Evolutionary conservation across 2,888 invertebrate species (phyloP), one percentile per base, ranked within the genome.

Genomic region (Pherbina coryleti): DNA sequence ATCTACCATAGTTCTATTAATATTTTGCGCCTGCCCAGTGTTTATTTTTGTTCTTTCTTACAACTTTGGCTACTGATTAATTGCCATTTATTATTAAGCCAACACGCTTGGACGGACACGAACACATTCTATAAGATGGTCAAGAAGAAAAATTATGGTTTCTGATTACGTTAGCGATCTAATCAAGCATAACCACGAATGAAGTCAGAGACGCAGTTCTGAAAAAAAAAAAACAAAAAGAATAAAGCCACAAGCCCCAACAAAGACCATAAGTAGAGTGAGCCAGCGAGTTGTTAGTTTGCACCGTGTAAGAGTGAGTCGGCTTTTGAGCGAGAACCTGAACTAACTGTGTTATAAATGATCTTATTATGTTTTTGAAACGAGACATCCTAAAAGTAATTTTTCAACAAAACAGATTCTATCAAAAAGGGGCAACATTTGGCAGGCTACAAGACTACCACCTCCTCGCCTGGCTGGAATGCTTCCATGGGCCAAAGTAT

Each of bases 301-400:
- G 7, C 5, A 34, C 14, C 3, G 49, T 11, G 71, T 3, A 51
- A 25, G 51, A 60, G 53, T 17, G 62, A 17, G 25, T 8, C 17
- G 17, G n/a, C 34, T 44, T 25, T 14, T 49, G 51, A 55, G 37
- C 37, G 76, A 78, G 53, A 81, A 81, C 77, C 81, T 80, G 79
- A 83, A 83, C 83, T 83, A 83, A 85, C 85, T 84, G 83, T 83
- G 84, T 85, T 85, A 86, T 85, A 86, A 86, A 86, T 86, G 86
- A 86, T 86, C 86, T 86, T 86, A 86, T 86, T 86, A 86, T 85
- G 82, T 82, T 84, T 84, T 82, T 83, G 84, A 85, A 85, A 84
- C 84, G 85, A 84, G 85, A 86, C 86, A 86, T 84, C 83, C 84
- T 82, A 79, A 81, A 82, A 83, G 85, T 84, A 83, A 86, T 86